These are phyloP conservation scores for Cryptotis parvus DNA, from an alignment of 2,113 vertebrate species.

Conservation along the genomic window DNA sequence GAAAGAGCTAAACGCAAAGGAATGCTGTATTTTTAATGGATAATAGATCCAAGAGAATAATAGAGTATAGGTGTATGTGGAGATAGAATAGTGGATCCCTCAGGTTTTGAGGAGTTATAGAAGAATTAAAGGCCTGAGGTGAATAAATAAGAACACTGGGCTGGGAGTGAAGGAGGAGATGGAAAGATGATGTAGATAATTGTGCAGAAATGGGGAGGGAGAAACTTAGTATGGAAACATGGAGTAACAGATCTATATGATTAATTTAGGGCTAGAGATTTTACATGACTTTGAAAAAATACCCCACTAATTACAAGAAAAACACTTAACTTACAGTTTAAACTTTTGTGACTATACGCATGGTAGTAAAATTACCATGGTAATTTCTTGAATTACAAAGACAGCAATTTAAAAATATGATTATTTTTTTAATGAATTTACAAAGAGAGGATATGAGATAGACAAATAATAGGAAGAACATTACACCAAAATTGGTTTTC, in stretches of 20 bases:
- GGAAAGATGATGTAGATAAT: neutral
- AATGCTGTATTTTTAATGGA: neutral
- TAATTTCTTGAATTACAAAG: neutral
- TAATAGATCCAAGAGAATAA: neutral
- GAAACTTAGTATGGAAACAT: neutral
- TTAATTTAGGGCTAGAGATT: conserved; percentile 8
- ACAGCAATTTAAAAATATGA: too few species aligned
- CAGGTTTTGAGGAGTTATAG: conserved; percentile 24
- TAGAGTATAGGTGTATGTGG: neutral
- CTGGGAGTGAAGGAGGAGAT: neutral
- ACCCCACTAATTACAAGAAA: neutral
- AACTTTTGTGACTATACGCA: neutral
- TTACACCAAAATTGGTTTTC: neutral
- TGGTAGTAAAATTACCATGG: neutral
- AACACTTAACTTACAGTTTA: neutral
- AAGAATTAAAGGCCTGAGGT: conserved; percentile 20
- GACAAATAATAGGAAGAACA: conserved; percentile 5
- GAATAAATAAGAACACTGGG: neutral
- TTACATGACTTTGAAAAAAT: conserved; percentile 44
- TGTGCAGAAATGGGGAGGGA: neutral
- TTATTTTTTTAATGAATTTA: conserved; percentile 35
- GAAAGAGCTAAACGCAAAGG: neutral
- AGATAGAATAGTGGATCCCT: neutral
- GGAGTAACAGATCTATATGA: neutral
- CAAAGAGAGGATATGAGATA: neutral